Evolutionary conservation across 2,113 vertebrate species (phyloP), one percentile per base, ranked within the genome.

Genomic region (Psammodynastes pulverulentus): DNA sequence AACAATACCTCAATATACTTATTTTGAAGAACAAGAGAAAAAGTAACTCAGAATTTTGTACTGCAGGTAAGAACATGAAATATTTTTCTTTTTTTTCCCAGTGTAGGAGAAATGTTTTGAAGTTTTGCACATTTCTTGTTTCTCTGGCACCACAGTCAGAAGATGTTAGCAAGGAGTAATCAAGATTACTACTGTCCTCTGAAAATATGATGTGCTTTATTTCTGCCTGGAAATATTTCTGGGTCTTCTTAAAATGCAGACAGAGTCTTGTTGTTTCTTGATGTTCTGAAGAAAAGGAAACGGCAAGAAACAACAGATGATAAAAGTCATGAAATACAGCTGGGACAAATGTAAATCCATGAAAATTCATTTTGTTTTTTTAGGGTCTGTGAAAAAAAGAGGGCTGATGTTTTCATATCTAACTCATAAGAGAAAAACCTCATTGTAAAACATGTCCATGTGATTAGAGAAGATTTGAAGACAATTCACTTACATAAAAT

Each of bases 101-200:
- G 94, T 97, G 93, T 94, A 94, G 96, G 96, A 87, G 95, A 96
- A 96, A 96, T 97, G 93, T 91, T 91, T 94, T 89, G 1, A 94
- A 96, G 96, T 95, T 98, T 97, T 96, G 96, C 96, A 96, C 93
- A 94, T 95, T 93, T 93, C 94, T 94, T 93, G 95, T 93, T 94
- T 87, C 85, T 91, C 92, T 94, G 95, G 93, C 95, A 94, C 85
- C 94, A 93, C 39, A 85, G 53, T 67, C 53, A 89, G 24, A 34
- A 39, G 79, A 91, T 62, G 19, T 97, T 97, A 95, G 94, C 93
- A 95, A 95, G 84, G 87, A 94, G 94, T 29, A n/a, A 67, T 95
- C 91, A 45, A 49, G 91, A 93, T 84, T 15, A 48, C 90, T 0
- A 84, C 95, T 92, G 89, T 93, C 89, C 91, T 95, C 93, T 72